These are phyloP conservation scores for Drosophila melanosoma DNA, from an alignment of 2,888 invertebrate genomes.

Conservation along the genomic window DNA sequence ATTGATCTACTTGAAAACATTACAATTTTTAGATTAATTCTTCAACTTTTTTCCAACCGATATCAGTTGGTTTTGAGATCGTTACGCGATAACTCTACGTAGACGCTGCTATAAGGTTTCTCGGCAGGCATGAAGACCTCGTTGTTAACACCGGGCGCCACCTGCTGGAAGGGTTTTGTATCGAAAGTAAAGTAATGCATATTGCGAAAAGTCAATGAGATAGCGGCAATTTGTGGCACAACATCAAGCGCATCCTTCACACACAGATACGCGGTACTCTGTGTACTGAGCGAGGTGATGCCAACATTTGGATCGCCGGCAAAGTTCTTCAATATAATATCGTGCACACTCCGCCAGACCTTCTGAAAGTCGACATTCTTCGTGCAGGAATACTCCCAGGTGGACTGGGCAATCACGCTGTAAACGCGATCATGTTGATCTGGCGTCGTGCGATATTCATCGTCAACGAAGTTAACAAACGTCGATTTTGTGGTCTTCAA, in stretches of 20 bases:
- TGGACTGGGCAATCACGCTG: constrained; percentile 90
- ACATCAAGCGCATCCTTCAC: constrained; percentile 89
- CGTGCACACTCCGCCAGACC: constrained; percentile 89
- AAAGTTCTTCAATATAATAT: constrained; percentile 90
- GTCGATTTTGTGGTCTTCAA: constrained; percentile 93
- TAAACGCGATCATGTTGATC: constrained; percentile 90
- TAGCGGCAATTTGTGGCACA: constrained; percentile 89
- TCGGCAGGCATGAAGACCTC: constrained; percentile 91
- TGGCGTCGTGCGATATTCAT: constrained; percentile 91
- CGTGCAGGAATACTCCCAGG: constrained; percentile 90
- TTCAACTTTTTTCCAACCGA: not conserved
- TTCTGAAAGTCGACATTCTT: constrained; percentile 89
- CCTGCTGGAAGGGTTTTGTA: constrained; percentile 89
- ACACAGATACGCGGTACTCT: constrained; percentile 91
- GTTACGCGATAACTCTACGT: constrained; percentile 88
- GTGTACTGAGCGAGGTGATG: constrained; percentile 91
- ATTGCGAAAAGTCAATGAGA: constrained; percentile 92
- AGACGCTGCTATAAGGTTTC: constrained; percentile 91
- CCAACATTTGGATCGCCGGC: constrained; percentile 91
- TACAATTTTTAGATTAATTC: not conserved
- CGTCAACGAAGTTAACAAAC: constrained; percentile 91
- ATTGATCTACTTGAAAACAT: not conserved
- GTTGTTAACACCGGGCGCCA: constrained; percentile 88
- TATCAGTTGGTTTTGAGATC: constrained; percentile 61
- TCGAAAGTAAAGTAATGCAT: constrained; percentile 92